Evolutionary conservation across 2,888 invertebrate species (phyloP).

Genomic region (Parnassius mnemosyne): DNA sequence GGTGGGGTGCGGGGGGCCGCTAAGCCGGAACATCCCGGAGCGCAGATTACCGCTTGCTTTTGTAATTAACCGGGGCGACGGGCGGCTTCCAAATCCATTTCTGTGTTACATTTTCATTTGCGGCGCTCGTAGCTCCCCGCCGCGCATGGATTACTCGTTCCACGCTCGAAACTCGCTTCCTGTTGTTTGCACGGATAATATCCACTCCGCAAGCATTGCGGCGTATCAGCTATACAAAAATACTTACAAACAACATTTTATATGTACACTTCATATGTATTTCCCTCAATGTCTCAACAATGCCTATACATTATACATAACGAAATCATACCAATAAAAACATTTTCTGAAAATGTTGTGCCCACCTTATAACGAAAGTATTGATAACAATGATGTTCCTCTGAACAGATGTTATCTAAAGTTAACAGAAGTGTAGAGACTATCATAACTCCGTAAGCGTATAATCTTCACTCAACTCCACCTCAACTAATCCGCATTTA

Average conservation of each 20-base stretch:
- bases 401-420: too few relatives aligned
- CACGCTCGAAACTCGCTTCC: slow-evolving; percentile 52
- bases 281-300: too few relatives aligned
- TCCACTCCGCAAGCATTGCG: slow-evolving; percentile 21
- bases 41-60: slow-evolving; percentile 81
- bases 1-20: slow-evolving; percentile 57
- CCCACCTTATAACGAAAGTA: slow-evolving; percentile 5
- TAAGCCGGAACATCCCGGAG: slow-evolving; percentile 81
- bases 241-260: background rate
- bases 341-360: slow-evolving; percentile 8
- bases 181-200: slow-evolving; percentile 30
- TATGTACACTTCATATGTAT: too few relatives aligned
- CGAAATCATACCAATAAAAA: too few relatives aligned
- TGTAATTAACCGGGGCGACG: slow-evolving; percentile 81
- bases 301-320: too few relatives aligned
- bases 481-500: too few relatives aligned
- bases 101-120: slow-evolving; percentile 81
- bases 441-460: too few relatives aligned
- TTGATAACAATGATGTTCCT: too few relatives aligned
- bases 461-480: too few relatives aligned
- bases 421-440: too few relatives aligned
- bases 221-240: slow-evolving; percentile 1
- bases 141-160: slow-evolving; percentile 63
- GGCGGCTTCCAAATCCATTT: slow-evolving; percentile 81
- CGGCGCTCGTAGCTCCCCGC: slow-evolving; percentile 65